Percentiles rank a stretch among this genome's conserved stretches.
Conservation (phyloP, 2,888 invertebrate genomes). For the Monoplex corrugatus region DNA sequence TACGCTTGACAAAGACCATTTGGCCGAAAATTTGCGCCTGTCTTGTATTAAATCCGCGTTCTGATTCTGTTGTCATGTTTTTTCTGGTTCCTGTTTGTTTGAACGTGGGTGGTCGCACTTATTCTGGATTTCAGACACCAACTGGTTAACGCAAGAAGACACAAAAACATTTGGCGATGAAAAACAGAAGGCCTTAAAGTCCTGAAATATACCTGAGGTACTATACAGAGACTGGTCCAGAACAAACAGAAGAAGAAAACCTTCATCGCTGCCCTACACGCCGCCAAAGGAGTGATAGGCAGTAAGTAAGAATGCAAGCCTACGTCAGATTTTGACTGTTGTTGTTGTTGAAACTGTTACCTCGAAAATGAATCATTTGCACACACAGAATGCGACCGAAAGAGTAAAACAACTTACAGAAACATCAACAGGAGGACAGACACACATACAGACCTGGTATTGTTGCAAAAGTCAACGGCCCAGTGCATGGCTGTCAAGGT, state of each 20-base stretch:
- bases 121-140: too few species aligned
- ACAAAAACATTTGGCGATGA: not conserved
- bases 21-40: too few species aligned
- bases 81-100: too few species aligned
- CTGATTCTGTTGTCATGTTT: too few species aligned
- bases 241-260: not conserved
- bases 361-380: too few species aligned
- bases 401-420: not conserved
- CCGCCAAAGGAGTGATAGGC: not conserved
- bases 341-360: too few species aligned
- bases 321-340: not conserved
- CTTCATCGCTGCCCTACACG: not conserved
- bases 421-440: not conserved
- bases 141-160: too few species aligned
- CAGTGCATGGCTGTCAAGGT: conserved; percentile 62
- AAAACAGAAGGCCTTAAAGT: not conserved
- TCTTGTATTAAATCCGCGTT: too few species aligned
- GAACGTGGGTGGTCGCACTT: too few species aligned
- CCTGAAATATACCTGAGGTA: too few species aligned
- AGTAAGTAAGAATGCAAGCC: not conserved
- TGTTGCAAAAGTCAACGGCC: conserved; percentile 52
- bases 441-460: conserved; percentile 43
- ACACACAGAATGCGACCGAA: too few species aligned
- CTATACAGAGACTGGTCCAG: not conserved
- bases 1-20: too few species aligned